A percentile compares a stretch with the other conserved stretches of the same genome.
Evolutionary conservation across 2,888 invertebrate genomes (phyloP).

Genomic region (Zaprionus lineosus): DNA sequence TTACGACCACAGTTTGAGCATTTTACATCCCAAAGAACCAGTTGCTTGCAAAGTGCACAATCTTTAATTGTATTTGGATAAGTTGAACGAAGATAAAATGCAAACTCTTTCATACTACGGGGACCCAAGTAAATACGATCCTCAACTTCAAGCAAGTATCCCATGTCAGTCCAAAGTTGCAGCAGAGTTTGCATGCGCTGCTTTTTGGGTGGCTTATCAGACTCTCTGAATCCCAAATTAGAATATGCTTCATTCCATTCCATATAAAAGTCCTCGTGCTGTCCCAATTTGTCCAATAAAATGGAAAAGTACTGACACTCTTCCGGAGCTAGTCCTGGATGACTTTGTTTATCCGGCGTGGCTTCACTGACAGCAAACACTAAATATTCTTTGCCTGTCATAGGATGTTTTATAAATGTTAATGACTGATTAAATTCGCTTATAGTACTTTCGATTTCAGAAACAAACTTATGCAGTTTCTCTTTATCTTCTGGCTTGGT

Average conservation of each 20-base stretch:
- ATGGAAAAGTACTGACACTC: conserved; percentile 58
- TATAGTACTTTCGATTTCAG: conserved; percentile 33
- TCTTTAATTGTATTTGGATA: conserved; percentile 47
- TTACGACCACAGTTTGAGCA: conserved; percentile 46
- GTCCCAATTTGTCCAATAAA: conserved; percentile 48
- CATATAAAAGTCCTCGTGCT: conserved; percentile 35
- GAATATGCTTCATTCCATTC: conserved; percentile 56
- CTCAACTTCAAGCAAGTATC: conserved; percentile 45
- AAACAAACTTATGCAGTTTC: conserved; percentile 44
- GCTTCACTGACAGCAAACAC: conserved; percentile 56
- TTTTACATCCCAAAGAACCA: conserved; percentile 61
- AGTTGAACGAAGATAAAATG: conserved; percentile 53
- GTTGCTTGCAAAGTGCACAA: conserved; percentile 50
- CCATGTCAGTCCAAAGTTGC: conserved; percentile 55
- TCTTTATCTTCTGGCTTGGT: conserved; percentile 36
- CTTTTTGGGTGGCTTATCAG: conserved; percentile 29
- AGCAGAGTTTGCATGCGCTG: conserved; percentile 51
- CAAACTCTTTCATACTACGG: conserved; percentile 57
- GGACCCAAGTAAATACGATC: conserved; percentile 55
- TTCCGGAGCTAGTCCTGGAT: conserved; percentile 49
- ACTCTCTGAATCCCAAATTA: conserved; percentile 10
- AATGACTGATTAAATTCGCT: conserved; percentile 42
- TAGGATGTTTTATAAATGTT: conserved; percentile 47
- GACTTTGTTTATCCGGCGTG: conserved; percentile 41
- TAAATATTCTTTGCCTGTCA: conserved; percentile 52